These are phyloP conservation scores for Zaprionus davidi DNA, from an alignment of 1,140 invertebrate genomes.

Conservation along the genomic window DNA sequence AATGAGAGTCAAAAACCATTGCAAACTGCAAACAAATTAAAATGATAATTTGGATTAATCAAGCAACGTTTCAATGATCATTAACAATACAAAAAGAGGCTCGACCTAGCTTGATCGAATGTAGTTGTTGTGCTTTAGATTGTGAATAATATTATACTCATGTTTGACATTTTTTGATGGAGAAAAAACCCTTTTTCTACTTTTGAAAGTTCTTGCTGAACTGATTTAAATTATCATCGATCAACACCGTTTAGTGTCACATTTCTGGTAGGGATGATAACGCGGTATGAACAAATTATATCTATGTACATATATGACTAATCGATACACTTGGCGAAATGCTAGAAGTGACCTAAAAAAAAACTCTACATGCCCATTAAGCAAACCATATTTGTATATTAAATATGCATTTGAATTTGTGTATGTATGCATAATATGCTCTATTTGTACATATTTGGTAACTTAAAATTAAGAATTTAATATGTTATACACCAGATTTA, in stretches of 20 bases:
- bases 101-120: neutral
- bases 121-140: neutral
- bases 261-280: neutral
- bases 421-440: neutral
- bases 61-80: neutral
- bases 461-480: neutral
- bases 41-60: neutral
- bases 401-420: neutral
- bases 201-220: neutral
- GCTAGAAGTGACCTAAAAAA: neutral
- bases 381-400: neutral
- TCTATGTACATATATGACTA: neutral
- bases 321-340: neutral
- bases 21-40: neutral
- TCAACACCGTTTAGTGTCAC: neutral
- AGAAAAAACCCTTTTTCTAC: neutral
- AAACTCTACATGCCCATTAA: neutral
- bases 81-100: constrained; percentile 8
- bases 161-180: neutral
- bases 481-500: neutral
- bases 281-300: neutral
- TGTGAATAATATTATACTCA: neutral
- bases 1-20: neutral
- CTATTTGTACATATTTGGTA: neutral
- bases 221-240: neutral